Percentiles rank a stretch among this genome's conserved stretches.
These are phyloP conservation scores for Temnothorax ravouxi DNA, from an alignment of 2,888 invertebrate genomes.

Conservation along the genomic window DNA sequence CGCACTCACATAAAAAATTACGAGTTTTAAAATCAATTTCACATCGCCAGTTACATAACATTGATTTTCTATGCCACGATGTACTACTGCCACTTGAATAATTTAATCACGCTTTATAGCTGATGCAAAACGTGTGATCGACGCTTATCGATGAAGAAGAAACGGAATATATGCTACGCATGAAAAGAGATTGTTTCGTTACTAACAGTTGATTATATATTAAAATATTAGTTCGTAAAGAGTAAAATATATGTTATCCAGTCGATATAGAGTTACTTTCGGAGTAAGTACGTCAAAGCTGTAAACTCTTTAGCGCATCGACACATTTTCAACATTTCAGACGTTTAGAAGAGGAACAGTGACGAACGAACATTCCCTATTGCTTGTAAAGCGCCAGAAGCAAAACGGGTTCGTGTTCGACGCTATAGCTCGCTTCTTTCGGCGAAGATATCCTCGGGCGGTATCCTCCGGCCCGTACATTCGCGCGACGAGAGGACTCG, in stretches of 20 bases:
- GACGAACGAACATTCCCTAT: not conserved
- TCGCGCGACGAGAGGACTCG: constrained; percentile 54
- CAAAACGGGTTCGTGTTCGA: constrained; percentile 8
- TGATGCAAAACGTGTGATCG: not conserved
- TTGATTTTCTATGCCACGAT: constrained; percentile 61
- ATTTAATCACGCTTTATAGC: constrained; percentile 40
- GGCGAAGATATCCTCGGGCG: constrained; percentile 4
- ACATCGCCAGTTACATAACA: constrained; percentile 59
- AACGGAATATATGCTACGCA: not conserved
- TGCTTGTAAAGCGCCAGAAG: constrained; percentile 13
- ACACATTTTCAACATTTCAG: constrained; percentile 18
- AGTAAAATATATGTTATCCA: not conserved
- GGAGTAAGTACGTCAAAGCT: constrained; percentile 4
- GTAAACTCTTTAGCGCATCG: not conserved
- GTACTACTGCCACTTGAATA: constrained; percentile 75
- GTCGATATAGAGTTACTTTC: not conserved
- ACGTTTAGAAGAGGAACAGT: not conserved
- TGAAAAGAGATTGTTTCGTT: not conserved
- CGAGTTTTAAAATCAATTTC: constrained; percentile 31
- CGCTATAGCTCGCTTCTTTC: not conserved
- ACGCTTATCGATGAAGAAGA: not conserved
- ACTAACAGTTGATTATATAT: not conserved
- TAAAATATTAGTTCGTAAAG: not conserved
- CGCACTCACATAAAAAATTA: not conserved
- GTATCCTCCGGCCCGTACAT: not conserved